phyloP scores from a whole-genome alignment of 2,113 vertebrate genomes.

The Rhinolophus ferrumequinum region DNA sequence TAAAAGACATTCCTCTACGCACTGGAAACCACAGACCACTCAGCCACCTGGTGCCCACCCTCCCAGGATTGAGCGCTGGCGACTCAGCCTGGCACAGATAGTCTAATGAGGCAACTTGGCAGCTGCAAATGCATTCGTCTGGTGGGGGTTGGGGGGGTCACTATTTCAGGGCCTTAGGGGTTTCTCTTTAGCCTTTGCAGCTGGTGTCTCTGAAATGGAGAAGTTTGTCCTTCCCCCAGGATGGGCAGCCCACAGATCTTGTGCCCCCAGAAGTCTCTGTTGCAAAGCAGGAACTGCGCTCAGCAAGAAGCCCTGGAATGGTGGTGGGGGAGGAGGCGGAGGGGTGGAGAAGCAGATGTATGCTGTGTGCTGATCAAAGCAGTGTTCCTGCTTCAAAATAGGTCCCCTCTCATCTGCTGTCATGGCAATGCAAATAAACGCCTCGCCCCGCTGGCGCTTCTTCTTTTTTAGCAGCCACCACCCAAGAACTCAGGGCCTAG shows the following conservation, averaged over 20 bases:
- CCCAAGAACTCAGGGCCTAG: neutral
- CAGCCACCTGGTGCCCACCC: neutral
- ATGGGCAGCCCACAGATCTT: neutral
- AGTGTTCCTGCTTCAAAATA: slow-evolving; percentile 68
- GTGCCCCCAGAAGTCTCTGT: slow-evolving; percentile 32
- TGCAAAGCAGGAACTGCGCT: slow-evolving; percentile 66
- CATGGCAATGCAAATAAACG: slow-evolving; percentile 69
- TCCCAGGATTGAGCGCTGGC: neutral
- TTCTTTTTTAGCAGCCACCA: slow-evolving; percentile 27
- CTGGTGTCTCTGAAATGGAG: slow-evolving; percentile 68
- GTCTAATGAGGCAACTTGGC: slow-evolving; percentile 21
- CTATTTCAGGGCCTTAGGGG: slow-evolving; percentile 42
- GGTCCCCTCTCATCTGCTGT: slow-evolving; percentile 41
- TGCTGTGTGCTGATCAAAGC: slow-evolving; percentile 63
- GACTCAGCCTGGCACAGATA: neutral
- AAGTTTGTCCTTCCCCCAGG: slow-evolving; percentile 56
- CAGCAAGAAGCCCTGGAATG: slow-evolving; percentile 63
- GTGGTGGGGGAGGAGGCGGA: neutral
- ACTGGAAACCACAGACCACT: neutral
- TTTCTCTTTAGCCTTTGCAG: slow-evolving; percentile 69
- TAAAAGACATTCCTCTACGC: neutral
- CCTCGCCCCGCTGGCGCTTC: neutral
- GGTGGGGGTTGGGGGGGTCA: neutral
- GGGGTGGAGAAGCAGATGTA: slow-evolving; percentile 39
- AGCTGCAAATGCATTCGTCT: slow-evolving; percentile 29